phyloP scores from a whole-genome alignment of 2,888 invertebrate species.

The Sussaba pulchella region DNA sequence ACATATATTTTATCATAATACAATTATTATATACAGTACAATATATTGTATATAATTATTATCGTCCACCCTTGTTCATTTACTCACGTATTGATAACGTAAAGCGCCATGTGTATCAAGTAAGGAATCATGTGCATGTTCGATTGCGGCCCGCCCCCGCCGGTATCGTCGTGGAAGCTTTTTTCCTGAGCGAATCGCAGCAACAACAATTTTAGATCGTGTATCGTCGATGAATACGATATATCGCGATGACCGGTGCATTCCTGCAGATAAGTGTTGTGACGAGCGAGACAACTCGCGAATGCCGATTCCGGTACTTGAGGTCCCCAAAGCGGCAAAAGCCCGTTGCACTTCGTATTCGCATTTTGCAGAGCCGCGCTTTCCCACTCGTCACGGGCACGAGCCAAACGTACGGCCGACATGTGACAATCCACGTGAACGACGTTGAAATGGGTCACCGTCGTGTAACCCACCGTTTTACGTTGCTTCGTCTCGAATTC shows the following conservation, averaged over 20 bases:
- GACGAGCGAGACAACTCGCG: slow-evolving; percentile 96
- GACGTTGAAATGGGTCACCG: slow-evolving; percentile 99
- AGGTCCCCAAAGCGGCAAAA: slow-evolving; percentile 98
- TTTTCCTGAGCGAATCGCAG: slow-evolving; percentile 96
- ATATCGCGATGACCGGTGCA: slow-evolving; percentile 91
- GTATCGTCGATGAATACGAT: slow-evolving; percentile 92
- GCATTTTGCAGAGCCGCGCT: slow-evolving; percentile 99
- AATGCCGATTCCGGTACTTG: slow-evolving; percentile 96
- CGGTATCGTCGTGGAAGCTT: slow-evolving; percentile 98
- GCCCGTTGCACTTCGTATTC: slow-evolving; percentile 98
- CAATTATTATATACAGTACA: no score
- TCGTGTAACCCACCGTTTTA: slow-evolving; percentile 95
- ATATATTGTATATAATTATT: no score
- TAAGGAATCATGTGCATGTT: slow-evolving; percentile 99
- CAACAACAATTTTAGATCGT: slow-evolving; percentile 96
- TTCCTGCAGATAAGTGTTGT: slow-evolving; percentile 93
- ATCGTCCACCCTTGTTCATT: background rate
- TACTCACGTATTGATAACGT: slow-evolving; percentile 94
- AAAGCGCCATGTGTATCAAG: slow-evolving; percentile 96
- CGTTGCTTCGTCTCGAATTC: slow-evolving; percentile 95
- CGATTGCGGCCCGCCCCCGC: slow-evolving; percentile 98
- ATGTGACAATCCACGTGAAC: slow-evolving; percentile 99
- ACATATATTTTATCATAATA: no score
- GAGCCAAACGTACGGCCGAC: slow-evolving; percentile 93
- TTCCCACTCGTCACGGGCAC: slow-evolving; percentile 97